Conservation (phyloP, 2,797 vertebrate genomes). For the Protosalanx chinensis region DNA sequence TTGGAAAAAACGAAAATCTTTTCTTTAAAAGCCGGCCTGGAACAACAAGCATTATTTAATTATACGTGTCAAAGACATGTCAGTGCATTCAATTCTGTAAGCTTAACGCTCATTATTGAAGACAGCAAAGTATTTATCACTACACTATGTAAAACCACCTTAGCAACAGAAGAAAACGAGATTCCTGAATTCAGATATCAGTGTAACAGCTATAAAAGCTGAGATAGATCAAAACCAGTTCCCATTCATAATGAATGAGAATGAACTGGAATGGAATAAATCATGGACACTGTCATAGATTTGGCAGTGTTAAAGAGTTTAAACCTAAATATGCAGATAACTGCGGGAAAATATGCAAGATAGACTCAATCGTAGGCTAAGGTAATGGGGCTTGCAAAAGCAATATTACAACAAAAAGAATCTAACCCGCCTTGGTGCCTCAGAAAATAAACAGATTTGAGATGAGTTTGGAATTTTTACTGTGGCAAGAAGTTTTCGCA, state of each 20-base stretch:
- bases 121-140: neutral
- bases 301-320: neutral
- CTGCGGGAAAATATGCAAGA: neutral
- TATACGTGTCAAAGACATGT: neutral
- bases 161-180: neutral
- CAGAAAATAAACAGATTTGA: neutral
- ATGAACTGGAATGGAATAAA: no score
- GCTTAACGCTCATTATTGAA: neutral
- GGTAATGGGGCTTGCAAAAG: neutral
- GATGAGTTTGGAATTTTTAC: constrained; percentile 35
- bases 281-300: neutral
- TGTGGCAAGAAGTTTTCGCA: constrained; percentile 31
- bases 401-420: neutral
- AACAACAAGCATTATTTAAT: constrained; percentile 11
- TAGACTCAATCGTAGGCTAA: neutral
- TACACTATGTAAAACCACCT: neutral
- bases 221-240: constrained; percentile 31
- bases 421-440: neutral
- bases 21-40: constrained; percentile 4
- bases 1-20: constrained; percentile 12
- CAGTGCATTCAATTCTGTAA: neutral
- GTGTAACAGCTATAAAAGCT: constrained; percentile 23
- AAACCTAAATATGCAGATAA: neutral
- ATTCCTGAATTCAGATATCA: constrained; percentile 24
- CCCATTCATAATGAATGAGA: constrained; percentile 29